A percentile compares a stretch with the other conserved stretches of the same genome.
Evolutionary conservation across 2,888 invertebrate species (phyloP).

Genomic region (Tipula vernalis): DNA sequence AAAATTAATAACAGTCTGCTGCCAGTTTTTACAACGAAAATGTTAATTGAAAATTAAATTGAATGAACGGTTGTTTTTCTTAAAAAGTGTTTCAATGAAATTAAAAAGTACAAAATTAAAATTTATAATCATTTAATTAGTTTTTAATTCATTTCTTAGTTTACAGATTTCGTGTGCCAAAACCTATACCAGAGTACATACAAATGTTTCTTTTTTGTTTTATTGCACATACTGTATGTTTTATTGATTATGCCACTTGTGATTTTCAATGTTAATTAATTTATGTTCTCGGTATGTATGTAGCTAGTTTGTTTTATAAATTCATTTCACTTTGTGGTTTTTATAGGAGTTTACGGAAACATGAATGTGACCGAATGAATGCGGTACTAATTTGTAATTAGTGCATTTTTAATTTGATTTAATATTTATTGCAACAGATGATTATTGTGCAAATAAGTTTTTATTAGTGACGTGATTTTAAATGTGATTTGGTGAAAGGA

Average conservation of each 20-base stretch:
- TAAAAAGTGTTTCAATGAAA: too few species aligned
- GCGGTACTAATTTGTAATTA: background rate
- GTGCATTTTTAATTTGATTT: background rate
- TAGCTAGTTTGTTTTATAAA: too few species aligned
- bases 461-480: too few species aligned
- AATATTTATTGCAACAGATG: background rate
- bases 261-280: background rate
- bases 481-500: too few species aligned
- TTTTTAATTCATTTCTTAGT: too few species aligned
- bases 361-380: background rate
- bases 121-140: background rate
- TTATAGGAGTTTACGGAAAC: background rate
- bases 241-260: background rate
- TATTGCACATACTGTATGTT: background rate
- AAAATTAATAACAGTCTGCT: background rate
- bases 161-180: background rate
- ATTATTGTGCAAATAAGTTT: too few species aligned
- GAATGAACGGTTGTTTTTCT: background rate
- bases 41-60: background rate
- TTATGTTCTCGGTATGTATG: too few species aligned
- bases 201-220: background rate
- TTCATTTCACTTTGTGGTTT: background rate
- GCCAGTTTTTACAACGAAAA: background rate
- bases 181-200: background rate
- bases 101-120: background rate